Evolutionary conservation across 2,113 vertebrate species (phyloP), one percentile per base, ranked within the genome.

Genomic region (Maccullochella peelii): DNA sequence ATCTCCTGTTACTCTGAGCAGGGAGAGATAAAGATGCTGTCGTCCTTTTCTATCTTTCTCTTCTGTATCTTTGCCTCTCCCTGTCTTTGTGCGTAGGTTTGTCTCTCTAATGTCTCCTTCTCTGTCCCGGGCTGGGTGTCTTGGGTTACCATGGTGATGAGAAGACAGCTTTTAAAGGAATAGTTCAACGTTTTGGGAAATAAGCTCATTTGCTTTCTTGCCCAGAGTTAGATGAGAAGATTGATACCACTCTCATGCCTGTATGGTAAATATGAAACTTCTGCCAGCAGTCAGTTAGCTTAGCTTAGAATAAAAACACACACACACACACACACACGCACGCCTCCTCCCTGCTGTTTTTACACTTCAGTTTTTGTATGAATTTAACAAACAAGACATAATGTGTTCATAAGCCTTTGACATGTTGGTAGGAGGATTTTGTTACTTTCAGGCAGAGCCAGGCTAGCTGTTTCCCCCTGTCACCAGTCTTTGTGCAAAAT

Each of bases 1-100:
- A 30, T 83, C 88, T 95, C 73, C 33, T 71, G 80, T 93, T 94
- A 90, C 92, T 59, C 27, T n/a, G 66, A 79, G 57, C 68, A 73
- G 61, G 73, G 68, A 76, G 16, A 77, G 66, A 87, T 65, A 79
- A 67, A 76, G 78, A 83, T 81, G 66, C 12, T 75, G 54, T 80
- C 30, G 30, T 78, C 38, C 74, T 44, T 73, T 79, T 66, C 25
- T 50, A 10, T 49, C 33, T 68, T 47, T 80, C 68, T 61, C 54
- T 27, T 79, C 76, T 55, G 25, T 83, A 55, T 74, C 62, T 75
- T 62, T 77, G 54, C 57, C 30, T 79, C 27, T 58, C 10, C n/a
- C 16, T 63, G 33, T 83, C 62, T 85, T 77, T 76, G 25, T 77
- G n/a, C 65, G 8, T 67, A 33, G 0, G 33, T 75, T 36, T 67